Evolutionary conservation across 2,888 invertebrate species (phyloP), one percentile per base, ranked within the genome.

Genomic region (Buathra laborator): DNA sequence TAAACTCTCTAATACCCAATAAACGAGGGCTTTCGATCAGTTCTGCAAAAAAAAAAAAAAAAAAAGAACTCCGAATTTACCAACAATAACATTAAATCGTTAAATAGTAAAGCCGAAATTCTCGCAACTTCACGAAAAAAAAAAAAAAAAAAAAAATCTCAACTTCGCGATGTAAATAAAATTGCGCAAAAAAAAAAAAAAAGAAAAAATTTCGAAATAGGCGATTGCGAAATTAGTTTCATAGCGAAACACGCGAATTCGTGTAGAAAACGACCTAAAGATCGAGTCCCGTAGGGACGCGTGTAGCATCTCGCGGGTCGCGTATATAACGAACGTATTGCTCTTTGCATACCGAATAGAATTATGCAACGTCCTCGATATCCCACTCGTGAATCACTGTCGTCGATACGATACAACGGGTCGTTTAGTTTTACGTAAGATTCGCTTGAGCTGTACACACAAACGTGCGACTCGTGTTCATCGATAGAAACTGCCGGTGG

Each of bases 311-410:
- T 66, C 66, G 76, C 51, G 19, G 37, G 5, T 37, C 24, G 66
- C 66, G 62, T 48, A 24, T 51, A 53, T 56, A 72, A 81, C 64
- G 32, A 56, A 62, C 76, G 53, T 67, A 76, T 76, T 80, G 81
- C 66, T 83, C 74, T 84, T 84, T 86, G 81, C 84, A 86, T 86
- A 79, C 82, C 78, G 72, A 81, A 53, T 70, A 71, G 84, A 48
- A 87, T 87, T 87, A 87, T 86, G 86, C 86, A 86, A 87, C 78
- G 84, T 68, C 81, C 84, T 78, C 85, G 81, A 86, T 85, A 77
- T 59, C 67, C 78, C 74, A 67, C 62, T 79, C 51, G 77, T 87
- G 75, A 87, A 87, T 87, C 84, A 86, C 84, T 86, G 85, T 85
- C 68, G 78, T 79, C 87, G 84, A 86, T 85, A 86, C 79, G 76